Conservation (phyloP, 2,797 vertebrate genomes). For the Gobionotothen gibberifrons region DNA sequence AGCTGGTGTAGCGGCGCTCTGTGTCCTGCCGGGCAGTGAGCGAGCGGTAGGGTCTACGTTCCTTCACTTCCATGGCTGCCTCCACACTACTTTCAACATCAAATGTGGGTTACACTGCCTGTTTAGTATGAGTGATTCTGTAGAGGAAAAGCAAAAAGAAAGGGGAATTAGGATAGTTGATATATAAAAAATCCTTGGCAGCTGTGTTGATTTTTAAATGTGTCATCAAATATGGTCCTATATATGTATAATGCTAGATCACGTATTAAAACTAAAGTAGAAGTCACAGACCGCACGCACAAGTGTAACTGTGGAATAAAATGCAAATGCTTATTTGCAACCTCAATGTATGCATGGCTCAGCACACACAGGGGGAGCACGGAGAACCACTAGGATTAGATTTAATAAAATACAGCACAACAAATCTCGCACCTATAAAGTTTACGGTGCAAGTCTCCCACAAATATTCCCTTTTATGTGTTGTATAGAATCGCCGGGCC, state of each 20-base stretch:
- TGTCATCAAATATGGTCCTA: background rate
- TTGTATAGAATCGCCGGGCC: constrained; percentile 60
- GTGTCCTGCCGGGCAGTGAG: constrained; percentile 93
- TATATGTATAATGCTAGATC: background rate
- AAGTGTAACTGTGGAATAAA: constrained; percentile 43
- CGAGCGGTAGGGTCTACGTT: constrained; percentile 97
- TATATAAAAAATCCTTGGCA: constrained; percentile 7
- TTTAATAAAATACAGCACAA: constrained; percentile 80
- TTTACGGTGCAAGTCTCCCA: constrained; percentile 77
- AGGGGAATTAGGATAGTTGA: background rate
- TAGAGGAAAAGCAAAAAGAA: constrained; percentile 7
- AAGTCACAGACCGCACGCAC: constrained; percentile 3
- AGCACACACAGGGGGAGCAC: constrained; percentile 45
- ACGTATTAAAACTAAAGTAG: background rate
- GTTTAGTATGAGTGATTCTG: constrained; percentile 79
- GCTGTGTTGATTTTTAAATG: constrained; percentile 8
- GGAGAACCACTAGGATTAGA: constrained; percentile 68
- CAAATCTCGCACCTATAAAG: constrained; percentile 82
- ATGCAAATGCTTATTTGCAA: constrained; percentile 52
- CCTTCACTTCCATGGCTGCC: constrained; percentile 96
- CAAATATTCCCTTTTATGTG: constrained; percentile 80
- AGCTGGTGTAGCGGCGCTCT: constrained; percentile 96
- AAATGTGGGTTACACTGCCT: constrained; percentile 64
- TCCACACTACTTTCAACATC: constrained; percentile 84
- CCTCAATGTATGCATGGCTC: constrained; percentile 51